phyloP scores from a whole-genome alignment of 2,797 vertebrate species.

The Semaprochilodus insignis region DNA sequence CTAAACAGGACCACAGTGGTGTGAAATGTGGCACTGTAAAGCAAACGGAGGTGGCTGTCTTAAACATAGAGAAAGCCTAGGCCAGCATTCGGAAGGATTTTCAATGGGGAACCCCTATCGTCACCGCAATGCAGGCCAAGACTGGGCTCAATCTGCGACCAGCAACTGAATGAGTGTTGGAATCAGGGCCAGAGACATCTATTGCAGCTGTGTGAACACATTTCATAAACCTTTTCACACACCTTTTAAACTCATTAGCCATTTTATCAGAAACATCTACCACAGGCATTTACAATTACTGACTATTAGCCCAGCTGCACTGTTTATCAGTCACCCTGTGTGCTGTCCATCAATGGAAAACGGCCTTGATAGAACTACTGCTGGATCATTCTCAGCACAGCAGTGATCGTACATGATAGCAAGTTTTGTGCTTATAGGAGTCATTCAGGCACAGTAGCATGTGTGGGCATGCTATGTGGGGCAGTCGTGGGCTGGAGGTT shows the following conservation, averaged over 20 bases:
- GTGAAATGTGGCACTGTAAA: conserved; percentile 54
- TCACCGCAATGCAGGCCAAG: not conserved
- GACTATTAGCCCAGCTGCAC: not conserved
- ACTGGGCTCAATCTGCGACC: not conserved
- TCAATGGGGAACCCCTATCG: conserved; percentile 2
- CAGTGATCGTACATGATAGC: not conserved
- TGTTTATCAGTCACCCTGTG: not conserved
- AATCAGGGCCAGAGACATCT: not conserved
- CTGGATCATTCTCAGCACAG: not conserved
- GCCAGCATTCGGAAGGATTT: conserved; percentile 13
- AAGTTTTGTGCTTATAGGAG: not conserved
- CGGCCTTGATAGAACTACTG: not conserved
- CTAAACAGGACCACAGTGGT: conserved; percentile 37
- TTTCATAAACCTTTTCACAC: not conserved
- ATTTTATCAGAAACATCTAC: not conserved
- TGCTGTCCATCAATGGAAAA: not conserved
- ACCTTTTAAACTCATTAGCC: not conserved
- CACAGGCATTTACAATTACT: not conserved
- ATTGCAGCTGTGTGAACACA: not conserved
- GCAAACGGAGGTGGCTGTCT: conserved; percentile 10
- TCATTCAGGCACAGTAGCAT: not conserved
- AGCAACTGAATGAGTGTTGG: too few species aligned
- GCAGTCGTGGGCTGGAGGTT: too few species aligned
- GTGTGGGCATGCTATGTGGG: too few species aligned
- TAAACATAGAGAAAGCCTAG: conserved; percentile 26